Base-by-base conservation (phyloP, 2,888 invertebrate genomes). In the Lochmaea crataegi region DNA sequence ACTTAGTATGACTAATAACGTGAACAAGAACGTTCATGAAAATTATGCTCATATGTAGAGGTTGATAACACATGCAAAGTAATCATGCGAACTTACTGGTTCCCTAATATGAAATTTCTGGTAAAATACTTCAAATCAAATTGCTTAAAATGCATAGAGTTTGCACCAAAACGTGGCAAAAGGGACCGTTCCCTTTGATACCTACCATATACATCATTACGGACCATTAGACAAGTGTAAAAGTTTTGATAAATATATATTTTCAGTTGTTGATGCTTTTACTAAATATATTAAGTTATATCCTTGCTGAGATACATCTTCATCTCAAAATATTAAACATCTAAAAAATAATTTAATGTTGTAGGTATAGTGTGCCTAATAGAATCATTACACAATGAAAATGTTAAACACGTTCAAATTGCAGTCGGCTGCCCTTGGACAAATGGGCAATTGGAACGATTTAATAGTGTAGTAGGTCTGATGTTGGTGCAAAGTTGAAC, bases 361-460 rank as follows among this genome's bases (percentile, higher is more conserved):
- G 42, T 42, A n/a, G n/a, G n/a, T n/a, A 42, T 12, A 42, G 42
- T 42, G 42, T 12, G 26, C 42, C 42, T 11, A 11, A 42, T 42
- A 11, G 42, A 42, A 11, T 42, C 0, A 42, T 42, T 42, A 12
- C 42, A 11, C 4, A 42, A 42, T 11, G 42, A 42, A 12, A 42
- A 42, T 42, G 12, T 42, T 42, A 42, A 42, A 12, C 42, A 42
- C 12, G 42, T 42, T 42, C 42, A 11, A 42, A 42, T 42, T 42
- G 42, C 42, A 42, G 42, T 79, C 1, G 79, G 73, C 3, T 79
- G 78, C 0, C 83, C 83, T 1, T 75, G 82, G 45, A 80, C 82
- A 0, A 84, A 84, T 69, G 82, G 84, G 0, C 83, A 85, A 71
- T 76, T 79, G 1, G 81, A 82, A 45, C 68, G 80, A 56, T 51